Evolutionary conservation across 2,888 invertebrate species (phyloP).

Genomic region (Tetragonisca angustula): DNA sequence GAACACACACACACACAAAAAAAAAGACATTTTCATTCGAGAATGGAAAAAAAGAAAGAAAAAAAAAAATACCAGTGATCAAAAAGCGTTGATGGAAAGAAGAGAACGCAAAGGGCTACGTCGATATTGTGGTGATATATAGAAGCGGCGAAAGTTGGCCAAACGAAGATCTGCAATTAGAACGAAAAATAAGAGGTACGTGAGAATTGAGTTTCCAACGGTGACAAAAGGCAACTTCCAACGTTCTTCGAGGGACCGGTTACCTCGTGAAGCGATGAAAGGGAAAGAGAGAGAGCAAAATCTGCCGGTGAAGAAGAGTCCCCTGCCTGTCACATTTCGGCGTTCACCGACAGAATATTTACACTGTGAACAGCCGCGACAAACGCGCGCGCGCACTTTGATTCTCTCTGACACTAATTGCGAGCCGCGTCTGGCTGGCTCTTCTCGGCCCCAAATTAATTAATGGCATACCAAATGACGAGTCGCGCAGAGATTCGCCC

Average conservation of each 20-base stretch:
- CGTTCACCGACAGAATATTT: slow-evolving; percentile 19
- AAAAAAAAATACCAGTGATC: too few relatives aligned
- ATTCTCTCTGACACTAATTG: slow-evolving; percentile 56
- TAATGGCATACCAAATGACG: slow-evolving; percentile 65
- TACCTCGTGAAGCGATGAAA: background rate
- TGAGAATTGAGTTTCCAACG: background rate
- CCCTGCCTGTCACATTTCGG: background rate
- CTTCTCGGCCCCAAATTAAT: slow-evolving; percentile 58
- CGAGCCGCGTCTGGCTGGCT: slow-evolving; percentile 46
- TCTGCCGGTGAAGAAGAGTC: background rate
- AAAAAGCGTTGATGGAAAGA: too few relatives aligned
- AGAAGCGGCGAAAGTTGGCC: too few relatives aligned
- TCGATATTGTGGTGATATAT: too few relatives aligned
- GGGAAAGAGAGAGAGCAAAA: background rate
- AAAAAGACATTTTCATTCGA: too few relatives aligned
- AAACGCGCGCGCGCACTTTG: slow-evolving; percentile 39
- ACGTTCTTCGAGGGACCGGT: background rate
- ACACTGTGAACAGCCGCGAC: background rate
- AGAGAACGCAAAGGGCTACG: background rate
- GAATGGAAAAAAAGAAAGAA: too few relatives aligned
- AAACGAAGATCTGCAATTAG: background rate
- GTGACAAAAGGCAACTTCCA: background rate
- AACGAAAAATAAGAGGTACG: background rate
- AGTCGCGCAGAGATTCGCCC: background rate
- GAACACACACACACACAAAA: too few relatives aligned